Conservation (phyloP, 2,797 vertebrate genomes). For the Garrulus glandarius region DNA sequence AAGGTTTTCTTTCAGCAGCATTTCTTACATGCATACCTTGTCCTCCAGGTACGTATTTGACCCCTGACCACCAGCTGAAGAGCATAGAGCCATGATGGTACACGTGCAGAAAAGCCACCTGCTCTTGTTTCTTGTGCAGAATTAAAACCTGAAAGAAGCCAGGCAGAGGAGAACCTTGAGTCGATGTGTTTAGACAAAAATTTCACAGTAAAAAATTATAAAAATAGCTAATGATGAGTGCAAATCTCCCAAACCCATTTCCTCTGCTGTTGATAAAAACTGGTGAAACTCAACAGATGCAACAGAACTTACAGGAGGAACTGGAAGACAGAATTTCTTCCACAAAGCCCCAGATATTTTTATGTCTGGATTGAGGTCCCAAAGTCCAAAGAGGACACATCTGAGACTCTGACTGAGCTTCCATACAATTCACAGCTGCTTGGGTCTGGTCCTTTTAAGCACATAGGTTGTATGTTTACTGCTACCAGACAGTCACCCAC, state of each 20-base stretch:
- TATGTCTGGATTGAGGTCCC: not conserved
- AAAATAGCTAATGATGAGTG: not conserved
- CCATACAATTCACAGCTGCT: not conserved
- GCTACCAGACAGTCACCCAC: not conserved
- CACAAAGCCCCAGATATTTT: not conserved
- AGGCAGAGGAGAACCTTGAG: not conserved
- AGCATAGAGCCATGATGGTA: conserved; percentile 72
- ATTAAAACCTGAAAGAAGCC: conserved; percentile 67
- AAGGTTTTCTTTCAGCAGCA: not conserved
- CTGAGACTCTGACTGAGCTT: not conserved
- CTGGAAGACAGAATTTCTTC: not conserved
- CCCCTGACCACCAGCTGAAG: conserved; percentile 71
- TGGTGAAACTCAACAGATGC: not conserved
- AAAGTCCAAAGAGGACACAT: not conserved
- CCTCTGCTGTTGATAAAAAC: not conserved
- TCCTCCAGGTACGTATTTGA: conserved; percentile 70
- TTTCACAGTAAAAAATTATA: not conserved
- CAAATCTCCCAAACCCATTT: not conserved
- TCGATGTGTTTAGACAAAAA: not conserved
- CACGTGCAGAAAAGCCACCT: conserved; percentile 70
- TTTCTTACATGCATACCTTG: conserved; percentile 57
- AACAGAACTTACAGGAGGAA: not conserved
- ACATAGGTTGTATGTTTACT: not conserved
- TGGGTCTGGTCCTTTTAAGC: not conserved
- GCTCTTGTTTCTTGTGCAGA: conserved; percentile 67